Conservation (phyloP, 2,113 vertebrate genomes). For the Perca flavescens region DNA sequence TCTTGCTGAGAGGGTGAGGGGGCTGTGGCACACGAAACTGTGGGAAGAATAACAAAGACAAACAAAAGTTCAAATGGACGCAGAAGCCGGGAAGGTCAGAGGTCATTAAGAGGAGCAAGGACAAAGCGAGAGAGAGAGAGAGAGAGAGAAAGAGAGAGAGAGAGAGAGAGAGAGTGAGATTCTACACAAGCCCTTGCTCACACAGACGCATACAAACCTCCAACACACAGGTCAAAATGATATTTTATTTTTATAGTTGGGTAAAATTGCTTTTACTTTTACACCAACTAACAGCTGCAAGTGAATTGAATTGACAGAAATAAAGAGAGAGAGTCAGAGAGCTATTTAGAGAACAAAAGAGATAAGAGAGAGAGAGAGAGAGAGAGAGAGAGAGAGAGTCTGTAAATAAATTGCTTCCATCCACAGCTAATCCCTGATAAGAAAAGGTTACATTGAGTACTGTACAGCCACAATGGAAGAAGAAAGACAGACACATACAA, state of each 20-base stretch:
- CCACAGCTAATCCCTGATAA: constrained; percentile 52
- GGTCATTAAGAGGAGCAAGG: constrained; percentile 48
- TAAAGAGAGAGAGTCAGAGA: neutral
- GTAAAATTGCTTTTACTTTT: constrained; percentile 17
- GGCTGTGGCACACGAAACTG: constrained; percentile 85
- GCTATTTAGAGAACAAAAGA: constrained; percentile 4
- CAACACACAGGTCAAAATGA: neutral
- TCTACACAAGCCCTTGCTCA: neutral
- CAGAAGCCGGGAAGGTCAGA: constrained; percentile 62
- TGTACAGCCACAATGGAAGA: constrained; percentile 29
- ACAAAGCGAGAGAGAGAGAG: constrained; percentile 10
- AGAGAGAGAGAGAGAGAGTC: neutral
- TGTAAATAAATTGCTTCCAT: constrained; percentile 55
- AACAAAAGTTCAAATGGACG: constrained; percentile 59
- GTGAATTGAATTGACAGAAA: constrained; percentile 8
- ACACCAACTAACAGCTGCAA: neutral
- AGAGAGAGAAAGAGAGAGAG: neutral
- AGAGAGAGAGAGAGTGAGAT: neutral
- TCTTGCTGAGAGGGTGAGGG: constrained; percentile 76
- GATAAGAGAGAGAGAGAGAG: constrained; percentile 1
- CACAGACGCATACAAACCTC: neutral
- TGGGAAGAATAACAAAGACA: constrained; percentile 60
- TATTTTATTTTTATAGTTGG: neutral
- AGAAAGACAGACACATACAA: constrained; percentile 40
- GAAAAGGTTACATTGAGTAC: constrained; percentile 40